phyloP scores from a whole-genome alignment of 1,140 invertebrate species.

The Tetramorium alpestre region DNA sequence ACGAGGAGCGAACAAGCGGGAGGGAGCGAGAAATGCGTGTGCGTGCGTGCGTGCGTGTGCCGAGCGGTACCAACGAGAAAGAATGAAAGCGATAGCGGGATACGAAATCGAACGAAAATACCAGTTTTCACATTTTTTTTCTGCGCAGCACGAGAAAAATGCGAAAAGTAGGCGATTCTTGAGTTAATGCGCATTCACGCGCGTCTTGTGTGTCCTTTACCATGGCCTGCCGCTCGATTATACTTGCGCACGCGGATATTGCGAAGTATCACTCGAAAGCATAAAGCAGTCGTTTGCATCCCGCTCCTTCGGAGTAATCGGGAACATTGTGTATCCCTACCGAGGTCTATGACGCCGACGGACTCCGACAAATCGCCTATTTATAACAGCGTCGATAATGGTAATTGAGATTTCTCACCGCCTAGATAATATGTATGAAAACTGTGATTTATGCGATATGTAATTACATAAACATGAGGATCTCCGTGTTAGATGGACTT shows the following conservation, averaged over 20 bases:
- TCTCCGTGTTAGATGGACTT: neutral
- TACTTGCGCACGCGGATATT: conserved; percentile 2
- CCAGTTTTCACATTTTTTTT: conserved; percentile 39
- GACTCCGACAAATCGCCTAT: neutral
- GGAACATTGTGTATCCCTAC: neutral
- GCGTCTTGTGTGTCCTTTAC: neutral
- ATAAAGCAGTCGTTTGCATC: conserved; percentile 9
- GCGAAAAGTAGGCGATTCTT: conserved; percentile 50
- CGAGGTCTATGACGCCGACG: neutral
- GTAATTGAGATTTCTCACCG: neutral
- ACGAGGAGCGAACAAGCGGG: conserved; percentile 5
- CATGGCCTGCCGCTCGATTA: neutral
- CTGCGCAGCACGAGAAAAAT: neutral
- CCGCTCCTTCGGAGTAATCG: conserved; percentile 10
- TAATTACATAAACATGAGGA: neutral
- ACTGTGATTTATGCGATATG: no score
- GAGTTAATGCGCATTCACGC: conserved; percentile 24
- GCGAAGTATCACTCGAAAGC: conserved; percentile 25
- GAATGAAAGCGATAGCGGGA: conserved; percentile 56
- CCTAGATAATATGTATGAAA: neutral
- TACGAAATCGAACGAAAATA: conserved; percentile 52
- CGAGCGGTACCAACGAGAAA: neutral
- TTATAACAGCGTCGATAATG: neutral
- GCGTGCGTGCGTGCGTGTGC: no score
- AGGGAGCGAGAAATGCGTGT: neutral